Conservation (phyloP, 2,113 vertebrate genomes). For the Albula goreensis region DNA sequence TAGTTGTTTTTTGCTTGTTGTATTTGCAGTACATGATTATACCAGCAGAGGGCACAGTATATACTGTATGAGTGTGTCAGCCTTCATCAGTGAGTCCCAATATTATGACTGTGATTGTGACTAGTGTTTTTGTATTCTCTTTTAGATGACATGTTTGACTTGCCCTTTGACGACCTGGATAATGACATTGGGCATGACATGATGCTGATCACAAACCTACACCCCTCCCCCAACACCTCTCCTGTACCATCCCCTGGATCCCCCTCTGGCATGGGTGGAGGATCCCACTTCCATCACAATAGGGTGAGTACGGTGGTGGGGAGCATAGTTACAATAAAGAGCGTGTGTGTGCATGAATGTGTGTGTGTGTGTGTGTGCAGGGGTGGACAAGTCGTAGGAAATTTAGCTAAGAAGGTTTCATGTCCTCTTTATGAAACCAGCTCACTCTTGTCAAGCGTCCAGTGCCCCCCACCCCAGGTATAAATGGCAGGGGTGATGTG, state of each 20-base stretch:
- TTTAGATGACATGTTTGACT: slow-evolving; percentile 92
- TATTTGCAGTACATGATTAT: slow-evolving; percentile 13
- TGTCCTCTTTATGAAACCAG: too few species aligned
- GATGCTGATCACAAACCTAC: slow-evolving; percentile 95
- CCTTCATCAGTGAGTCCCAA: background rate
- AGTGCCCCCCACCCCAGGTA: too few species aligned
- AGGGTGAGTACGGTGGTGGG: slow-evolving; percentile 73
- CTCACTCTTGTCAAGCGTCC: too few species aligned
- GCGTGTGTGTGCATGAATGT: background rate
- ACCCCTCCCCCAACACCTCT: slow-evolving; percentile 91
- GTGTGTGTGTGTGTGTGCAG: background rate
- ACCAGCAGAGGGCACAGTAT: slow-evolving; percentile 23
- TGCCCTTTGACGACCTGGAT: slow-evolving; percentile 96
- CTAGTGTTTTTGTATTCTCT: slow-evolving; percentile 24
- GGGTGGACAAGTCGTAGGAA: slow-evolving; percentile 16
- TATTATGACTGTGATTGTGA: background rate
- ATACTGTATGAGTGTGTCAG: too few species aligned
- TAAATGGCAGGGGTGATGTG: background rate
- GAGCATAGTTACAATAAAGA: too few species aligned
- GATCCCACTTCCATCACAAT: slow-evolving; percentile 88
- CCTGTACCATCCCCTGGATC: slow-evolving; percentile 91
- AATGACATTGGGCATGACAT: slow-evolving; percentile 87
- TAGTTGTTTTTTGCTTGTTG: background rate
- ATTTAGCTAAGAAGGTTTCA: too few species aligned
- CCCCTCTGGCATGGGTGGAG: slow-evolving; percentile 86